Conservation (phyloP, 2,113 vertebrate species). For the Penelope pileata region DNA sequence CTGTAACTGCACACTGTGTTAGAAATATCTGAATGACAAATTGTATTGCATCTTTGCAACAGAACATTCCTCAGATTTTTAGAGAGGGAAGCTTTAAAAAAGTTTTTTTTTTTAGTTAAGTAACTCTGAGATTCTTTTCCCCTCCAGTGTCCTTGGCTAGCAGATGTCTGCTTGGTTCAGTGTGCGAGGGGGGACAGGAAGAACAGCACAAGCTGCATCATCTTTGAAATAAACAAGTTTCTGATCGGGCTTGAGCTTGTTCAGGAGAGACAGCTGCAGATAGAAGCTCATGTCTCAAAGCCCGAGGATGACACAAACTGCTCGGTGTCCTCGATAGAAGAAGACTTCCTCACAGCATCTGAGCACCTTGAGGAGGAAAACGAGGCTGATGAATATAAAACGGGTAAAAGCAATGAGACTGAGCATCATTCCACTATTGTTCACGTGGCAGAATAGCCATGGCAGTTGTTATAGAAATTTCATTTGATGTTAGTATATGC, state of each 20-base stretch:
- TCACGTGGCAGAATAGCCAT: not conserved
- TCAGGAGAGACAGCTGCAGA: conserved; percentile 83
- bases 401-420: conserved; percentile 76
- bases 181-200: conserved; percentile 79
- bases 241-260: conserved; percentile 91
- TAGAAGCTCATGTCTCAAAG: conserved; percentile 72
- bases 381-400: conserved; percentile 84
- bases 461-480: not conserved
- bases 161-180: conserved; percentile 91
- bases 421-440: not conserved
- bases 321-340: conserved; percentile 94
- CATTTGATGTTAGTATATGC: not conserved
- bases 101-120: conserved; percentile 1
- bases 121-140: conserved; percentile 44
- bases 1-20: not conserved
- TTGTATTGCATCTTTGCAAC: not conserved
- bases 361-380: conserved; percentile 94
- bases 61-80: not conserved
- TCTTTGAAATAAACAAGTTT: conserved; percentile 96
- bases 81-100: not conserved
- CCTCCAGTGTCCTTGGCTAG: conserved; percentile 80
- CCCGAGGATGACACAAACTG: conserved; percentile 94
- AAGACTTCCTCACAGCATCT: conserved; percentile 94
- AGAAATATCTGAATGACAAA: not conserved
- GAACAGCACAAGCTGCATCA: conserved; percentile 82